Base-by-base conservation (phyloP, 2,113 vertebrate genomes). In the Steatornis caripensis region DNA sequence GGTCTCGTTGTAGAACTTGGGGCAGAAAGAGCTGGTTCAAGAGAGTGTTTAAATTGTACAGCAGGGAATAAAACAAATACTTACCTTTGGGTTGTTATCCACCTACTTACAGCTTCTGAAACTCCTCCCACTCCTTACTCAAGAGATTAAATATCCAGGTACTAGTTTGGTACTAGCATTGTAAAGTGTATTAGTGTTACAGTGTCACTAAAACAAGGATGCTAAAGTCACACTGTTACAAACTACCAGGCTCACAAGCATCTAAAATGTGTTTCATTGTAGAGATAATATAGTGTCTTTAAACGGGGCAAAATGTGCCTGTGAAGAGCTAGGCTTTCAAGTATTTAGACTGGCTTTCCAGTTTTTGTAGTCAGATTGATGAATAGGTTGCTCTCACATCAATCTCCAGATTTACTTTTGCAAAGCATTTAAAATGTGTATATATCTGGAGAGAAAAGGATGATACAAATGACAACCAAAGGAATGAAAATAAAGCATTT, bases 351-450 rank as follows among this genome's bases (percentile, higher is more conserved):
- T 37, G 17, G 7, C 68, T 89, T 84, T 49, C 15, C 27, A 20
- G 30, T 43, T 76, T 29, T 68, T 0, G 0, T 3, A 13, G 39
- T 21, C 20, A 22, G 10, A 14, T 3, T 19, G 36, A 5, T 9
- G 4, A 49, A 4, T 10, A 62, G 20, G 19, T 80, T 79, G 46
- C 17, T 57, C 4, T 69, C 19, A 6, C 9, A 0, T 37, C 7
- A 51, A 19, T 39, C 23, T 68, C 60, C 11, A 0, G 62, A 8
- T 14, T 53, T 65, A 6, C 8, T 62, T 60, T 45, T 46, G 39
- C 0, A 14, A 32, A 62, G 10, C 36, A 3, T 65, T 84, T 57
- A 8, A 84, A 58, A 17, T 6, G 6, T 22, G 4, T 61, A 2
- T 66, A 0, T 54, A 29, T n/a, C 34, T 46, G 39, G 13, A 64